phyloP scores from a whole-genome alignment of 2,888 invertebrate species.

The Epirrhoe tristata region DNA sequence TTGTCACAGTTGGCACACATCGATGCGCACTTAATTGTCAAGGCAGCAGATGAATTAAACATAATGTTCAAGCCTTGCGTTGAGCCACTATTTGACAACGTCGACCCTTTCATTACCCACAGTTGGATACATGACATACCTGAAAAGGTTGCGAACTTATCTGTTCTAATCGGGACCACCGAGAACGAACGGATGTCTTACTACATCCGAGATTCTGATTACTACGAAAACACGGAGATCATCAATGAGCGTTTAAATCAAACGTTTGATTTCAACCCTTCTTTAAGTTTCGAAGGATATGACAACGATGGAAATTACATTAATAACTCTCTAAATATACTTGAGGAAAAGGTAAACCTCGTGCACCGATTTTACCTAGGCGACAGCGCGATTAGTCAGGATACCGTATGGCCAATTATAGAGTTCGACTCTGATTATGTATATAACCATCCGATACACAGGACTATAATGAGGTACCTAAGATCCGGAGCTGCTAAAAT shows the following conservation, averaged over 20 bases:
- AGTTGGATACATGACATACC: constrained; percentile 52
- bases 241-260: constrained; percentile 42
- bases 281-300: constrained; percentile 26
- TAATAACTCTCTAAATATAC: constrained; percentile 20
- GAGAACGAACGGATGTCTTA: constrained; percentile 51
- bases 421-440: constrained; percentile 62
- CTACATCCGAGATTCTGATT: constrained; percentile 42
- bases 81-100: constrained; percentile 57
- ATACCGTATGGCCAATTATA: constrained; percentile 46
- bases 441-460: constrained; percentile 57
- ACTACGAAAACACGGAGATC: constrained; percentile 47
- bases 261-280: constrained; percentile 40
- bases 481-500: constrained; percentile 48
- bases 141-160: constrained; percentile 55
- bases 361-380: constrained; percentile 62
- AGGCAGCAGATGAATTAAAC: constrained; percentile 44
- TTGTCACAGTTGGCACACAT: constrained; percentile 47
- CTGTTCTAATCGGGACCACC: constrained; percentile 62
- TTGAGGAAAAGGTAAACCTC: constrained; percentile 46
- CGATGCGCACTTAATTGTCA: constrained; percentile 51
- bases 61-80: constrained; percentile 58
- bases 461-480: constrained; percentile 55
- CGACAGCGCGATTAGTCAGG: constrained; percentile 48
- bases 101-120: constrained; percentile 56
- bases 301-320: too few relatives aligned